Evolutionary conservation across 2,113 vertebrate genomes (phyloP), one percentile per base, ranked within the genome.

Genomic region (Platysteira castanea): DNA sequence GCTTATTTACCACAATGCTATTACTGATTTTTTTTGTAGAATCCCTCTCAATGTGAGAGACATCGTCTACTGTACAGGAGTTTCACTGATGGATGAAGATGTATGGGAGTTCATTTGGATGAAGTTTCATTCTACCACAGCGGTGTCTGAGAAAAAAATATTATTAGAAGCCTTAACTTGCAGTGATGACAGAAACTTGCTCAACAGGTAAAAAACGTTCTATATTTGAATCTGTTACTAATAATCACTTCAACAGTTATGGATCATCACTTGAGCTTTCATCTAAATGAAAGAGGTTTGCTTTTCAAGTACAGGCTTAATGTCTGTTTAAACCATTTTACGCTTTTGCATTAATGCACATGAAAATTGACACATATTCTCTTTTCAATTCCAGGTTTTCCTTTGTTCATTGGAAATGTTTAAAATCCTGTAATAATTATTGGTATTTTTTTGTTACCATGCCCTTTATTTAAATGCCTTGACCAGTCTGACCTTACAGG

Each of bases 41-140:
- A 99, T 99, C 88, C 99, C 99, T 63, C 98, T 99, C 20, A 99
- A 99, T 71, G 99, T 99, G 78, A 98, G 99, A 96, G 99, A 99
- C 97, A 99, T 99, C 7, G 99, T 99, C 16, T 99, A 99, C 98
- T 99, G 99, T 96, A 99, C 99, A 7, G 99, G 99, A 84, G 99
- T 99, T 77, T 99, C 99, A 5, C 97, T 99, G 89, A 99, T 99
- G 98, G 99, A 99, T 95, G 99, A 99, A 97, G 99, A 99, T 87
- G 99, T 99, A 82, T 99, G 99, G 99, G 99, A 99, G 95, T 99
- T 99, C 96, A 99, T 99, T 95, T 99, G 99, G 99, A 99, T 99
- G 99, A 99, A 99, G 98, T 99, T 99, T 91, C 99, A 99, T 97
- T 99, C 99, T 14, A 98, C 98, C 24, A 98, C 97, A 26, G 99